A percentile compares a stretch with the other conserved stretches of the same genome.
These are phyloP conservation scores for Oscarella lobularis DNA, from an alignment of 37 sponge, comb jelly and placozoan genomes.

Conservation along the genomic window DNA sequence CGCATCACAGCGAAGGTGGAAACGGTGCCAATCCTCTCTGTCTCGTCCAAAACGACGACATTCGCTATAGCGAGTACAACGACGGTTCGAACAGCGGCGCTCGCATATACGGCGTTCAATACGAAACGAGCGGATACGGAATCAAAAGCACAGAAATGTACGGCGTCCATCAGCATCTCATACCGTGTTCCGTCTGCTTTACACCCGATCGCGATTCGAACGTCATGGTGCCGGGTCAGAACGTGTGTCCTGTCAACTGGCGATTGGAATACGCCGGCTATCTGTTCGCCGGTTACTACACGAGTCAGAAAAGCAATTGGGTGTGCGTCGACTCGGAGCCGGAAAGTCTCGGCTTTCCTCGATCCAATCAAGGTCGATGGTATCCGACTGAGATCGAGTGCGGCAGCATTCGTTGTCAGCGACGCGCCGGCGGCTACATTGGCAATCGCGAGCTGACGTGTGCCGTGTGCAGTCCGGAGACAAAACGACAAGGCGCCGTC, in stretches of 20 bases:
- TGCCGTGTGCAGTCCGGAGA: neutral
- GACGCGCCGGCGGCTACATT: neutral
- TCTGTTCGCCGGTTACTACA: neutral
- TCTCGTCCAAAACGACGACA: neutral
- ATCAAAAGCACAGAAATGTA: neutral
- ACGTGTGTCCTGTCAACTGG: neutral
- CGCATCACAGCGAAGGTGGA: neutral
- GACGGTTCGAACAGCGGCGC: neutral
- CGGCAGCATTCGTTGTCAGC: neutral
- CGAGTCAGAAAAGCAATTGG: neutral
- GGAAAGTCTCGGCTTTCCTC: constrained; percentile 1
- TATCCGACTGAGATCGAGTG: neutral
- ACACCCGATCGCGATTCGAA: neutral
- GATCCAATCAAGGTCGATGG: neutral
- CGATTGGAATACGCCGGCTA: neutral
- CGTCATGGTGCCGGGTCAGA: neutral
- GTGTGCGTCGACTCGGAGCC: neutral
- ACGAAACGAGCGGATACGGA: neutral
- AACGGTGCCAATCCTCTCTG: constrained; percentile 10
- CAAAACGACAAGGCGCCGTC: neutral
- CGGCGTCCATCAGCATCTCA: neutral
- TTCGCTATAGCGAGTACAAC: constrained; percentile 1
- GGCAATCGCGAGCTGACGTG: neutral
- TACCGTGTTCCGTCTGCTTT: neutral
- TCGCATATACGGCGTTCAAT: neutral